Base-by-base conservation (phyloP, 2,797 vertebrate species). In the Xiphophorus birchmanni region DNA sequence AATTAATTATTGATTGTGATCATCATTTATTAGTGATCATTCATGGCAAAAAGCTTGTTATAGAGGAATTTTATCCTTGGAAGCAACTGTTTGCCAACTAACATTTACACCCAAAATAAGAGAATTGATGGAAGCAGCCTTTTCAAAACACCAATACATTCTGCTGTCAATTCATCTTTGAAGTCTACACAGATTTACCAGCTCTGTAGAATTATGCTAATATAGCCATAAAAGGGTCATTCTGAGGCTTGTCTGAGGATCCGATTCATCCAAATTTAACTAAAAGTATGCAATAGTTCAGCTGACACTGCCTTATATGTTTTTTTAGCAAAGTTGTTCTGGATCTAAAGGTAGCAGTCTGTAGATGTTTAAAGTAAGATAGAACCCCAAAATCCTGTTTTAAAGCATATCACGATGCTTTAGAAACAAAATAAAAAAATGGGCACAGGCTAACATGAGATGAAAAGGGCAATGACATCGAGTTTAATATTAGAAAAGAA, bases 401-500 rank as follows among this genome's bases (percentile, higher is more conserved):
- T 17, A 26, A 2, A 40, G 9, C 69, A 72, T 17, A 9, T 44
- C 40, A 44, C 13, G 2, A 42, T 42, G 67, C 40, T 72, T 44
- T 45, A 45, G 48, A 21, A 21, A 72, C 42, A 72, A 44, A 45
- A 8, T 2, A 9, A n/a, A 71, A 44, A n/a, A 72, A n/a, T 2
- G 10, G 42, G 42, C 26, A 73, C 15, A 44, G 23, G 26, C 21
- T 32, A 23, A 48, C 35, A 81, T 56, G 40, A 84, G 26, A 71
- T 21, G n/a, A 47, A 26, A 71, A 71, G 60, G 17, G 45, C 48
- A 73, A 82, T 47, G 8, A 52, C 21, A 78, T 63, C 3, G 32
- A 86, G 76, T n/a, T 85, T 50, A 74, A 74, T 1, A 17, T 50
- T 65, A 50, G 0, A 67, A 32, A 78, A 32, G 35, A 78, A 40